Evolutionary conservation across 1,140 invertebrate species (phyloP), one percentile per base, ranked within the genome.

Genomic region (Sarcophaga bullata): DNA sequence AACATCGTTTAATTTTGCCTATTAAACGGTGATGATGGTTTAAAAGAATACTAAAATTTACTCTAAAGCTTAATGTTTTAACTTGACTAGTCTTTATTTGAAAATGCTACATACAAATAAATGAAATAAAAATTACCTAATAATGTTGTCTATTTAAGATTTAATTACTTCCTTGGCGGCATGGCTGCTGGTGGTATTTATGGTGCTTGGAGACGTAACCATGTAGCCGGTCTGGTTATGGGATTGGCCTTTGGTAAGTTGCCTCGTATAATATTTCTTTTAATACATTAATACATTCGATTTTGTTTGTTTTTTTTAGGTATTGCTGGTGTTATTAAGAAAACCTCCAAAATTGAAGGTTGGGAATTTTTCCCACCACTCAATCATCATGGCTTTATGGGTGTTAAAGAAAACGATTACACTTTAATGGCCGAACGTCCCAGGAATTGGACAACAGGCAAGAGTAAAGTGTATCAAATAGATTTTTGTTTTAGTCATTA

Each of bases 111-210:
- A 37, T 37, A 37, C 25, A 4, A 54, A 50, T 25, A n/a, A 68
- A 0, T 62, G 19, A 19, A n/a, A 7, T 52, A 47, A 46, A 19
- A 0, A 37, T 37, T 2, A 37, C 4, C 4, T 37, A 37, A 37
- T 37, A 37, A 37, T 37, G 25, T 8, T 17, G 85, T 86, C 3
- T 9, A 80, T 85, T 85, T 81, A 25, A 90, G 89, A 87, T 80
- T 91, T 0, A 94, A 93, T 84, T 94, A 93, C 85, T 90, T 92
- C 80, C 25, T 93, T 80, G 94, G 93, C 13, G 94, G 93, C 10
- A 86, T 90, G 11, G 91, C 91, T 5, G 91, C 93, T 62, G 94
- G 93, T 0, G 88, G 89, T 11, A 86, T 94, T 7, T 91, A 91
- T 58, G 93, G 93, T n/a, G 91, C 92, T 8, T 92, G 92, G 92